Evolutionary conservation across 64 coral and sea anemone species (phyloP).

Genomic region (Dendronephthya gigantea): DNA sequence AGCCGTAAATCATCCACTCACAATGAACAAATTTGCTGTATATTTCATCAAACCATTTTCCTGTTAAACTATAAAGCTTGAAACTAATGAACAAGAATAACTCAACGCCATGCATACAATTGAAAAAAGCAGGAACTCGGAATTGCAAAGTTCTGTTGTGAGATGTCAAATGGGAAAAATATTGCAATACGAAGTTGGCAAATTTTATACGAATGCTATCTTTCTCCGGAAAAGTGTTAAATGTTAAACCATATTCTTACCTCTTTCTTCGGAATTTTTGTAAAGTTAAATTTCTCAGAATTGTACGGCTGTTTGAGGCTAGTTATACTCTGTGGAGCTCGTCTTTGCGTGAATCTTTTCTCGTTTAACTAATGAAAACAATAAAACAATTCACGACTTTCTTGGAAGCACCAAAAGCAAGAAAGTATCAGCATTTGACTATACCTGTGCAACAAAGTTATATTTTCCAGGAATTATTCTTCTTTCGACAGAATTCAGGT

Average conservation of each 20-base stretch:
- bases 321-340: conserved; percentile 62
- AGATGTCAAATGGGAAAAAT: too few relatives aligned
- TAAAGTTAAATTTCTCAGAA: conserved; percentile 75
- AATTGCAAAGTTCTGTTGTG: too few relatives aligned
- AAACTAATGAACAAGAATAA: too few relatives aligned
- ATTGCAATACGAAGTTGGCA: too few relatives aligned
- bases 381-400: not conserved
- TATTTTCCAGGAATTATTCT: conserved; percentile 69
- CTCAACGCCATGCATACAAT: too few relatives aligned
- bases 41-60: too few relatives aligned
- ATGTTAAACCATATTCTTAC: not conserved
- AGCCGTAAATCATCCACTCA: not conserved
- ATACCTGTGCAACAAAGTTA: conserved; percentile 63
- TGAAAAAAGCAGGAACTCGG: too few relatives aligned
- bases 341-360: conserved; percentile 63
- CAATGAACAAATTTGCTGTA: not conserved
- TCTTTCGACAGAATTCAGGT: conserved; percentile 48
- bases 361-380: conserved; percentile 52
- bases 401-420: not conserved
- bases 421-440: not conserved
- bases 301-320: conserved; percentile 76
- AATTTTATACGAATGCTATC: too few relatives aligned
- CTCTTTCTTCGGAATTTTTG: conserved; percentile 67
- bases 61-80: too few relatives aligned
- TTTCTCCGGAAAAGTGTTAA: too few relatives aligned